phyloP scores from a whole-genome alignment of 2,113 vertebrate genomes.

The Laterallus jamaicensis region DNA sequence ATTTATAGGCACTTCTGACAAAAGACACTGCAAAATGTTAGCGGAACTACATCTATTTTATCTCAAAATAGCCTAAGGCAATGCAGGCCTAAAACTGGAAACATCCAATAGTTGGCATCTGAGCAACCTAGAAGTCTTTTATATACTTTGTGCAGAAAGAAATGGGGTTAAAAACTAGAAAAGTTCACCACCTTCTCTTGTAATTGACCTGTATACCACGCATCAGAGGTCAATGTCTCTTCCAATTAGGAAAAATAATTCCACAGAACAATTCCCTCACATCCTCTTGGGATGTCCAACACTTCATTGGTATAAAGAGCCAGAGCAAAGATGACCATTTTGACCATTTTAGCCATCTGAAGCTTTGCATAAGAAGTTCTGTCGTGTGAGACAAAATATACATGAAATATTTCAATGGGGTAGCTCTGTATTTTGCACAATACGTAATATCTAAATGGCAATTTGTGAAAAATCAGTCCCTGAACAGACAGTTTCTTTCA shows the following conservation, averaged over 20 bases:
- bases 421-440: not conserved
- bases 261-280: not conserved
- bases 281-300: not conserved
- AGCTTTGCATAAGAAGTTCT: not conserved
- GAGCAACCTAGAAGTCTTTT: not conserved
- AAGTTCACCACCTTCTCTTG: not conserved
- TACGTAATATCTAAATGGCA: fast-evolving
- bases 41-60: not conserved
- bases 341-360: not conserved
- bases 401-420: not conserved
- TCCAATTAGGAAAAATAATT: not conserved
- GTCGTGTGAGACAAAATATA: not conserved
- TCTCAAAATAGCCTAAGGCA: not conserved
- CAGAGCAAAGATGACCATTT: not conserved
- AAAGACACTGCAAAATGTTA: not conserved
- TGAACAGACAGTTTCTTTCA: not conserved
- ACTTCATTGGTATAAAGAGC: not conserved
- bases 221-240: not conserved
- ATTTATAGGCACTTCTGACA: not conserved
- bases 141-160: not conserved
- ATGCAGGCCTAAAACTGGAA: not conserved
- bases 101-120: not conserved
- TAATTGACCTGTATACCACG: not conserved
- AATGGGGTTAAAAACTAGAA: not conserved
- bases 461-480: not conserved